These are phyloP conservation scores for Oryzias javanicus DNA, from an alignment of 2,113 vertebrate genomes.

Conservation along the genomic window DNA sequence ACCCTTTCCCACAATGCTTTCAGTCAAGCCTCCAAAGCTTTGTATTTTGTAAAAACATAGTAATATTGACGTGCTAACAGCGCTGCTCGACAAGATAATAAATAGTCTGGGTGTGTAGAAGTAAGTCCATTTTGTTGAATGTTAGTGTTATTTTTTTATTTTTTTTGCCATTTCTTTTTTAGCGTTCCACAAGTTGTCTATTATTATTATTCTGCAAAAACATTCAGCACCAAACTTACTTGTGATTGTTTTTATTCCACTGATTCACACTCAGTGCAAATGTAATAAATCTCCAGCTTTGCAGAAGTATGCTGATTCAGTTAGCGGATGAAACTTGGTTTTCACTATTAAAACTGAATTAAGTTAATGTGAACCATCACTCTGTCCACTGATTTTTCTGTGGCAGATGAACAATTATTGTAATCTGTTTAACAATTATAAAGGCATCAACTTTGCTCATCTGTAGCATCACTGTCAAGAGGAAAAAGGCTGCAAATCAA, in stretches of 20 bases:
- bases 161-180: not conserved
- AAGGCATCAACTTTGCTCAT: not conserved
- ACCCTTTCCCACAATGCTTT: conserved; percentile 22
- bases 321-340: not conserved
- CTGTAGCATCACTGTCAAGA: too few relatives aligned
- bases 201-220: not conserved
- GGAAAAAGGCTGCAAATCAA: too few relatives aligned
- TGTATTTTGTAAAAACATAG: conserved; percentile 38
- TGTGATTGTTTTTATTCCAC: not conserved
- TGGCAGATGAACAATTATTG: not conserved
- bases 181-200: not conserved
- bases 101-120: conserved; percentile 17
- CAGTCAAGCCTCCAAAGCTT: conserved; percentile 32
- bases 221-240: not conserved
- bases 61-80: conserved; percentile 40
- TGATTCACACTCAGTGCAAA: not conserved
- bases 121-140: conserved; percentile 15
- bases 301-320: not conserved
- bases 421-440: not conserved
- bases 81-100: conserved; percentile 25
- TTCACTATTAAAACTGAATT: not conserved
- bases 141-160: conserved; percentile 4
- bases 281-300: not conserved
- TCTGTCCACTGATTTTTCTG: not conserved
- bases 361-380: not conserved